A percentile compares a stretch with the other conserved stretches of the same genome.
phyloP scores from a whole-genome alignment of 2,888 invertebrate species.

The Eupithecia insigniata region DNA sequence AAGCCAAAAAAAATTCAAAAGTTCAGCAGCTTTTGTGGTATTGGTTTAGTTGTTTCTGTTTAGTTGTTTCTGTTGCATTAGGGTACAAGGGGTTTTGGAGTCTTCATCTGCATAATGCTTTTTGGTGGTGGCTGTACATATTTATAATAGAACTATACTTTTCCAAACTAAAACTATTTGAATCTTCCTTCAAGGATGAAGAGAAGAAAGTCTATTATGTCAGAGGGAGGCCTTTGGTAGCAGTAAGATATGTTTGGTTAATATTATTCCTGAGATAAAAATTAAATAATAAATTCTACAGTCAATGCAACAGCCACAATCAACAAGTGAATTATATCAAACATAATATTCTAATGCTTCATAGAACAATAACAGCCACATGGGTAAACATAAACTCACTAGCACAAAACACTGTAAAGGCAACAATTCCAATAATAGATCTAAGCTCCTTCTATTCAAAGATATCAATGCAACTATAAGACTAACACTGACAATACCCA shows the following conservation, averaged over 20 bases:
- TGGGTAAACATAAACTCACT: conserved; percentile 3
- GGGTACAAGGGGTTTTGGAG: no score
- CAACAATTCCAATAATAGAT: not conserved
- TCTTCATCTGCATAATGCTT: not conserved
- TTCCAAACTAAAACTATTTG: not conserved
- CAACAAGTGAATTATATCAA: not conserved
- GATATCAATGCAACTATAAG: conserved; percentile 10
- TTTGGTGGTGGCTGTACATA: not conserved
- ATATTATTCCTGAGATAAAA: not conserved
- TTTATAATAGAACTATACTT: not conserved
- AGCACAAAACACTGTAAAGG: not conserved
- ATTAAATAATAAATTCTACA: not conserved
- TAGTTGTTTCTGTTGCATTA: no score
- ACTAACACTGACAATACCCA: conserved; percentile 2
- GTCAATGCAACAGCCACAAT: not conserved
- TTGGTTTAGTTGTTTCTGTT: no score
- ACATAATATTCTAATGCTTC: not conserved
- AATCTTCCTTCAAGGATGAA: not conserved
- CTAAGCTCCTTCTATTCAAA: conserved; percentile 17
- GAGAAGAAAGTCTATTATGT: no score
- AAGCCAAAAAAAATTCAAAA: no score
- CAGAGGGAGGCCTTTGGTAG: no score
- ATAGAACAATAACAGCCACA: not conserved
- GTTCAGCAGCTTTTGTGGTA: no score
- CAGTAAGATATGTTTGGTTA: no score